Percentiles rank a stretch among this genome's conserved stretches.
These are phyloP conservation scores for Aurelia aurita DNA, from an alignment of 30 jellyfish, hydroid and myxozoan species.

Conservation along the genomic window DNA sequence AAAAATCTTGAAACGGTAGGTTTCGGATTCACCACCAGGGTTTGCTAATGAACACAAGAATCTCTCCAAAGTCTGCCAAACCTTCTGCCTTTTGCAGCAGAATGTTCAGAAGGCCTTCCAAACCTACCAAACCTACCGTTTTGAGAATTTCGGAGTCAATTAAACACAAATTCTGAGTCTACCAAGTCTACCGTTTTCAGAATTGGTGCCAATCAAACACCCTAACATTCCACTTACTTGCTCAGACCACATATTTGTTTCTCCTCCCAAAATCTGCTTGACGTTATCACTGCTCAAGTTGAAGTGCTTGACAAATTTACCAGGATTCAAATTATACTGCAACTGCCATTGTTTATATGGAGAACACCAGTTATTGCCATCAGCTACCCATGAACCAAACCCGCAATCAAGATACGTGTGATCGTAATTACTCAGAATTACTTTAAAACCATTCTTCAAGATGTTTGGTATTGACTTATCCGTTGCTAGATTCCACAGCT, in stretches of 20 bases:
- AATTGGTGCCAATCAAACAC: no score
- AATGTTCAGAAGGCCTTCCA: no score
- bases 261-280: conserved; percentile 61
- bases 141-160: no score
- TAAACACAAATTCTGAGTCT: no score
- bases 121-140: no score
- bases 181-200: no score
- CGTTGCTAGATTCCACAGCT: conserved; percentile 58
- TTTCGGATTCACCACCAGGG: no score
- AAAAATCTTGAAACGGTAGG: no score
- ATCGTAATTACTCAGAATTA: conserved; percentile 56
- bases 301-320: conserved; percentile 42
- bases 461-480: conserved; percentile 41
- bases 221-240: conserved; percentile 25
- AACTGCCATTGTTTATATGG: conserved; percentile 73
- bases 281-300: conserved; percentile 19
- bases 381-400: conserved; percentile 70
- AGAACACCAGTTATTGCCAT: conserved; percentile 79
- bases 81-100: no score
- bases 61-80: no score
- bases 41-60: no score
- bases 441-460: conserved; percentile 47
- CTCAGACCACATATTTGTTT: conserved; percentile 73
- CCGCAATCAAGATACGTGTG: conserved; percentile 71
- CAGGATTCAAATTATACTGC: conserved; percentile 55